Base-by-base conservation (phyloP, 2,888 invertebrate species). In the Phortica magna region DNA sequence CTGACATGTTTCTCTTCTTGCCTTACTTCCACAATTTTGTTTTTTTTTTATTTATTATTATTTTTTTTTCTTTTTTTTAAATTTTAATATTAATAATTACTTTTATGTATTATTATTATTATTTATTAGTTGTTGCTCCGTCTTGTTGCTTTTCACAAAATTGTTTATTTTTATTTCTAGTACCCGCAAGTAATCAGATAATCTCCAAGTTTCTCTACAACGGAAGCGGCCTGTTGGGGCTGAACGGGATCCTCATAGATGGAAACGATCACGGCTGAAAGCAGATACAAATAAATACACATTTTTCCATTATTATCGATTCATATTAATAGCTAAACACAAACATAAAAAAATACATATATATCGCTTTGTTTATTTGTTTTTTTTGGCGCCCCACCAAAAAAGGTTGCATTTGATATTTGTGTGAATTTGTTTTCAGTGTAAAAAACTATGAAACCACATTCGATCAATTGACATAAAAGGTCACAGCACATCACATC, bases 151-250 rank as follows among this genome's bases (percentile, higher is more conserved):
- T 73, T 77, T 75, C 76, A 59, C 22, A 19, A 7, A 83, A 83
- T 84, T 83, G 82, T 81, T 81, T 83, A 83, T 73, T 73, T 31
- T 91, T 90, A 90, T 90, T 88, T 95, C 95, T 97, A 98, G 96
- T 97, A 97, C 95, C 97, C 97, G 95, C 97, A 97, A 94, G 95
- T 95, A 94, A 97, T 95, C 95, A 98, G 96, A 95, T 98, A 98
- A 93, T 98, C 98, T 94, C 98, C 97, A 95, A 98, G 95, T 95
- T 97, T 97, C 95, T 98, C 98, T 93, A 97, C 97, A 93, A 98
- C 97, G 90, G 97, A 97, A 93, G 98, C 98, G 92, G 97, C 97
- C 94, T 98, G 98, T 93, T 98, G 97, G 93, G 98, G 97, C 94
- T 97, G 97, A 93, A 97, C 97, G 92, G 97, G 97, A 94, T 98